phyloP scores from a whole-genome alignment of 1,140 invertebrate genomes.

The Leptestheria dahalacensis region DNA sequence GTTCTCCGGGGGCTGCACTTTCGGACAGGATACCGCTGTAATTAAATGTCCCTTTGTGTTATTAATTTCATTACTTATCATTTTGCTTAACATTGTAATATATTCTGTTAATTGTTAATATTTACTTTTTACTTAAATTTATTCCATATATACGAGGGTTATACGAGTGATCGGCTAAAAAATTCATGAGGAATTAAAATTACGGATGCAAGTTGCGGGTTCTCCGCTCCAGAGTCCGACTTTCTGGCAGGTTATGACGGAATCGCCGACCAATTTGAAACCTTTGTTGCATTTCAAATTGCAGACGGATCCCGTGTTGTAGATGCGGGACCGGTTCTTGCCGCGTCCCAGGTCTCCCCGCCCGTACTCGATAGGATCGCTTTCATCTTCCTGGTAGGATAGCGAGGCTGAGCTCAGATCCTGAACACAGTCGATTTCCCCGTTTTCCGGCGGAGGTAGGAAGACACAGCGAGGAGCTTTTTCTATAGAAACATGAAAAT shows the following conservation, averaged over 20 bases:
- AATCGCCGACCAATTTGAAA: conserved; percentile 27
- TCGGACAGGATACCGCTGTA: conserved; percentile 25
- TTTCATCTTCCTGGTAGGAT: conserved; percentile 4
- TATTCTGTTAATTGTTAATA: no score
- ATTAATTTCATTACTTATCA: no score
- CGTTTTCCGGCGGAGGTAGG: not conserved
- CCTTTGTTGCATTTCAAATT: conserved; percentile 36
- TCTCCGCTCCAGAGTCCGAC: conserved; percentile 7
- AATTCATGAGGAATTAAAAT: not conserved
- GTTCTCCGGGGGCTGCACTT: conserved; percentile 26
- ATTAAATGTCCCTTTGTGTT: no score
- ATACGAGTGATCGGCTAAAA: not conserved
- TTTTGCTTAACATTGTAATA: no score
- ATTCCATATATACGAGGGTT: no score
- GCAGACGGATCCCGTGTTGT: conserved; percentile 35
- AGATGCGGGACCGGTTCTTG: conserved; percentile 11
- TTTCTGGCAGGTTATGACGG: not conserved
- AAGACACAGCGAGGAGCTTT: not conserved
- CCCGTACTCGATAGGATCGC: conserved; percentile 1
- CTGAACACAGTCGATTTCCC: conserved; percentile 11
- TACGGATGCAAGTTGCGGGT: conserved; percentile 15
- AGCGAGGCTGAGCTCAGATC: not conserved
- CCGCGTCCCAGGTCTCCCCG: conserved; percentile 10
- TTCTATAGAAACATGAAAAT: no score
- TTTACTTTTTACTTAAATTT: no score